Evolutionary conservation across 1,140 invertebrate species (phyloP).

Genomic region (Agrilus planipennis): DNA sequence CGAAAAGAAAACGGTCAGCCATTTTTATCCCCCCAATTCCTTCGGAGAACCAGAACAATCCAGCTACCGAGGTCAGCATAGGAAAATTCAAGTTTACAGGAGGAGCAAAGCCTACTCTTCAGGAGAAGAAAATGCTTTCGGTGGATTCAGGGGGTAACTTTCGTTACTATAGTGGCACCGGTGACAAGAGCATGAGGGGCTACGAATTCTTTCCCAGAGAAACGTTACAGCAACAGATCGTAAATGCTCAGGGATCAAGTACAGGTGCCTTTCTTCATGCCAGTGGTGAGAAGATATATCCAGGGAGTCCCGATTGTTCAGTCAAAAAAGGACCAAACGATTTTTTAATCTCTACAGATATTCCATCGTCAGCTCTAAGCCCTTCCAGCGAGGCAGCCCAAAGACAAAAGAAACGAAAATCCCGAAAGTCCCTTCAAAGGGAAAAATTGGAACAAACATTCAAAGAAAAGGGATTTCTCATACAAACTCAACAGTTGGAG

Average conservation of each 20-base stretch:
- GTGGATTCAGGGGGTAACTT: constrained; percentile 78
- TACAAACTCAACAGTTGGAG: constrained; percentile 84
- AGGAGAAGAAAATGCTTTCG: constrained; percentile 83
- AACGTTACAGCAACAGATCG: constrained; percentile 46
- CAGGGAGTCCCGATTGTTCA: constrained; percentile 22
- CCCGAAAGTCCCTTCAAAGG: constrained; percentile 67
- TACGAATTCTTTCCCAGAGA: constrained; percentile 66
- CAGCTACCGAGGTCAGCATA: constrained; percentile 72
- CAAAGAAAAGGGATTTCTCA: constrained; percentile 83
- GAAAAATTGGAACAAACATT: constrained; percentile 86
- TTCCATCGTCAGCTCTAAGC: constrained; percentile 28
- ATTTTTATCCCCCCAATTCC: constrained; percentile 73
- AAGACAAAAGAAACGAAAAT: constrained; percentile 52
- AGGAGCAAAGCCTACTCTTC: constrained; percentile 70
- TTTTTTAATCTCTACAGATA: constrained; percentile 34
- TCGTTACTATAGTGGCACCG: constrained; percentile 64
- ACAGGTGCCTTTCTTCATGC: constrained; percentile 40
- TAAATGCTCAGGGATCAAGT: constrained; percentile 31
- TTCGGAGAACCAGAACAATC: constrained; percentile 54
- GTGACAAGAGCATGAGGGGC: constrained; percentile 60
- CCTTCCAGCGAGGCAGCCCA: constrained; percentile 8
- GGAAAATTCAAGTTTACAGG: constrained; percentile 90
- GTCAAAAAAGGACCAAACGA: constrained; percentile 23
- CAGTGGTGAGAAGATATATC: constrained; percentile 41
- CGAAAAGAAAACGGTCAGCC: constrained; percentile 63